Evolutionary conservation across 1,140 invertebrate genomes (phyloP), one percentile per base, ranked within the genome.

Genomic region (Glossosoma conforme): DNA sequence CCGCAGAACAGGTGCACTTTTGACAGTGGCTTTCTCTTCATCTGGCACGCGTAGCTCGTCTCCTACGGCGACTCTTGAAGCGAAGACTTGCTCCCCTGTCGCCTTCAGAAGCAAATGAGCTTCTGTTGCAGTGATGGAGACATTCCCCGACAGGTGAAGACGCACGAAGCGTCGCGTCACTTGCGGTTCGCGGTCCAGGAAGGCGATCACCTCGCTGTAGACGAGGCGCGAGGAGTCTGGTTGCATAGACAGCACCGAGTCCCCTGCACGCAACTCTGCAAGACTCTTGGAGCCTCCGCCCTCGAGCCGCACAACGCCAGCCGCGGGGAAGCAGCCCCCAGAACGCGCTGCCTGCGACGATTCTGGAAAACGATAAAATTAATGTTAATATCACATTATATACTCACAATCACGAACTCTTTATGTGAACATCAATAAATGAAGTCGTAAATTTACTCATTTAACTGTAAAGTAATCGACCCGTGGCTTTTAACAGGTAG

Each of bases 201-300:
- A 97, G 36, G 91, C 78, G 28, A 75, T 22, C 21, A 75, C 89
- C 65, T 91, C 84, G 66, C 87, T 91, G 74, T 81, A 97, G 9
- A 83, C 76, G 3, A 88, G 63, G 36, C 81, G 70, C 2, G 87
- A 87, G 2, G 75, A 70, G 14, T 71, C 52, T 2, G 43, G 57
- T 56, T 85, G 80, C 46, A 88, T 65, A n/a, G 89, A 79, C n/a
- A 92, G 78, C 18, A 98, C 82, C 21, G 73, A 66, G 44, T 97
- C 92, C 2, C 93, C 93, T 14, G 87, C 68, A 37, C 64, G 62
- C n/a, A 97, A 58, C 11, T 87, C 72, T 25, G 77, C 77, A 60
- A 58, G 15, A 4, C 89, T 71, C 46, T 75, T 74, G 9, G 55
- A 68, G 1, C 57, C 59, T 1, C 80, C 80, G 0, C 66, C 57